Percentiles rank a stretch among this genome's conserved stretches.
These are phyloP conservation scores for Caracal caracal DNA, from an alignment of 2,113 vertebrate species.

Conservation along the genomic window DNA sequence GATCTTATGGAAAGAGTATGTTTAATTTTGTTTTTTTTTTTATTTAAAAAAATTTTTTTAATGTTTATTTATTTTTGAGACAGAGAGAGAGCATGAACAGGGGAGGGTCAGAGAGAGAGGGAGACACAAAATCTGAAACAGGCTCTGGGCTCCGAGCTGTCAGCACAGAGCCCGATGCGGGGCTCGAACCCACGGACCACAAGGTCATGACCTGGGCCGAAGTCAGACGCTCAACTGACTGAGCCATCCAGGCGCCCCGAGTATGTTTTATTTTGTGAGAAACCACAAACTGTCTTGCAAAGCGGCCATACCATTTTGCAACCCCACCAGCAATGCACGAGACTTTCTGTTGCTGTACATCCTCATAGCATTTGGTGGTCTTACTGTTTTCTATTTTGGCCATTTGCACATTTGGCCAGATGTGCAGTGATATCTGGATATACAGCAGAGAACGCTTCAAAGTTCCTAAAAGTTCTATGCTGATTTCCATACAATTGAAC, in stretches of 20 bases:
- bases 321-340: not conserved
- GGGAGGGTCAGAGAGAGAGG: too few species aligned
- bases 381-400: not conserved
- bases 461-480: not conserved
- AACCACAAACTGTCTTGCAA: not conserved
- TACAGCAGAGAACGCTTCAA: not conserved
- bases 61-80: too few species aligned
- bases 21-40: not conserved
- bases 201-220: too few species aligned
- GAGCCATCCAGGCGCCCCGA: not conserved
- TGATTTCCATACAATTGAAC: not conserved
- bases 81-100: too few species aligned
- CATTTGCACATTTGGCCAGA: not conserved
- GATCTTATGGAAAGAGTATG: not conserved
- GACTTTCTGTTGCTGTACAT: not conserved
- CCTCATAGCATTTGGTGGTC: not conserved
- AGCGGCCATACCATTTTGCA: not conserved
- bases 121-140: too few species aligned
- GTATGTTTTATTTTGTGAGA: not conserved
- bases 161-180: too few species aligned
- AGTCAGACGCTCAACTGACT: too few species aligned
- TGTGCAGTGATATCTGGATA: not conserved
- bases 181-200: too few species aligned
- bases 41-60: too few species aligned
- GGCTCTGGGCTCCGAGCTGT: too few species aligned